Percentiles rank a stretch among this genome's conserved stretches.
Evolutionary conservation across 2,888 invertebrate species (phyloP).

Genomic region (Cephus runcator): DNA sequence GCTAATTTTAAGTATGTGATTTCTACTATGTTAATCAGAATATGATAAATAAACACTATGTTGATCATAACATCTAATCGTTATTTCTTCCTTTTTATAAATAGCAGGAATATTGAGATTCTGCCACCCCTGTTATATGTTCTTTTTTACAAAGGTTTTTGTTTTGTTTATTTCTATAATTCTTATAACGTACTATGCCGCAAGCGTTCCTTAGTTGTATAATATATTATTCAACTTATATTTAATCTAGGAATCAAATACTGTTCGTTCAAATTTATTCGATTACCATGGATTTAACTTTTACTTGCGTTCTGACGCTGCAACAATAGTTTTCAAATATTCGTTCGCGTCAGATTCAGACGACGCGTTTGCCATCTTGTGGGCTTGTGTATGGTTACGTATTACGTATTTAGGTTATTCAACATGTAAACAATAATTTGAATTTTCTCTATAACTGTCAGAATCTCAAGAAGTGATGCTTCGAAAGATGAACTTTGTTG

Average conservation of each 20-base stretch:
- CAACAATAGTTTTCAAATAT: not conserved
- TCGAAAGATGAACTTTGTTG: not conserved
- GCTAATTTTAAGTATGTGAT: not conserved
- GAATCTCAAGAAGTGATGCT: not conserved
- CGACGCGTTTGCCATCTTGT: not conserved
- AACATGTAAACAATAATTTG: constrained; percentile 22
- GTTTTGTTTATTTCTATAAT: not conserved
- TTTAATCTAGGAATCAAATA: not conserved
- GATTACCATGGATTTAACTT: not conserved
- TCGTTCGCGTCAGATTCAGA: not conserved
- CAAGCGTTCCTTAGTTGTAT: not conserved
- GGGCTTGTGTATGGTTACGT: not conserved
- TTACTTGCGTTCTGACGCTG: not conserved
- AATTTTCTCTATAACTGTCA: constrained; percentile 12
- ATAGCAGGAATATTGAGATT: not conserved
- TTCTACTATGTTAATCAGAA: not conserved
- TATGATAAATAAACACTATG: not conserved
- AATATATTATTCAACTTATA: not conserved
- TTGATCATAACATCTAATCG: not conserved
- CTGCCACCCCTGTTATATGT: not conserved
- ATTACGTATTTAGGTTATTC: constrained; percentile 14
- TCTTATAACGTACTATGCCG: not conserved
- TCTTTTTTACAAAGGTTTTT: not conserved
- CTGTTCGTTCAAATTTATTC: not conserved
- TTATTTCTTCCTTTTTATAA: not conserved